Evolutionary conservation across 2,797 vertebrate species (phyloP), one percentile per base, ranked within the genome.

Genomic region (Halcyon chelicuti): DNA sequence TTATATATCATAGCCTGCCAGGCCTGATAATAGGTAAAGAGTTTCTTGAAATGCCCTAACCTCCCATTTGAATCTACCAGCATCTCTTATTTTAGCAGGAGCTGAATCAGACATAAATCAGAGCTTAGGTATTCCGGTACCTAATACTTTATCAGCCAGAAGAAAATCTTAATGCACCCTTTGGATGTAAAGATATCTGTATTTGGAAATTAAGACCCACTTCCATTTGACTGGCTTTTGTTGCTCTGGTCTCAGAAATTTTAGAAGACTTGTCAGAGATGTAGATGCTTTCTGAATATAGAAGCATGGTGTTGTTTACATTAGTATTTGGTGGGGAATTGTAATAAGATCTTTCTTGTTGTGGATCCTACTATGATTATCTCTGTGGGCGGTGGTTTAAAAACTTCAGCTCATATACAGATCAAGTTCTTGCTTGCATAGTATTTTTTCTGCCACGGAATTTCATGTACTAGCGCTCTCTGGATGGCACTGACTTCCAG

Each of bases 261-360:
- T 71, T 83, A 51, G 58, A 82, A 70, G 57, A 40, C 80, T 81
- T 93, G 87, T 65, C 77, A 91, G 89, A 91, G 57, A 73, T 78
- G 47, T 70, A 86, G 73, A 66, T 84, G 73, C 67, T 44, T 95
- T 93, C 82, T 94, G 89, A 94, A 94, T 94, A 86, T 78, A 94
- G 88, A 95, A 77, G 5, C 44, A 10, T 78, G 47, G 49, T 63
- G 73, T 28, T 96, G 62, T 91, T 94, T 91, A 75, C 52, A 28
- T 88, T 86, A 81, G 58, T 93, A 55, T 94, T 93, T 95, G 87
- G 44, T 67, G 33, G 70, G 66, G 51, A 88, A 80, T 78, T 11
- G 44, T 91, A 95, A 94, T 31, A 51, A 72, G 79, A 92, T 70
- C 66, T 89, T 93, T 89, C 66, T 86, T 4, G 3, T 55, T 80